Conservation (phyloP, 2,797 vertebrate genomes). For the Saxicola maurus region DNA sequence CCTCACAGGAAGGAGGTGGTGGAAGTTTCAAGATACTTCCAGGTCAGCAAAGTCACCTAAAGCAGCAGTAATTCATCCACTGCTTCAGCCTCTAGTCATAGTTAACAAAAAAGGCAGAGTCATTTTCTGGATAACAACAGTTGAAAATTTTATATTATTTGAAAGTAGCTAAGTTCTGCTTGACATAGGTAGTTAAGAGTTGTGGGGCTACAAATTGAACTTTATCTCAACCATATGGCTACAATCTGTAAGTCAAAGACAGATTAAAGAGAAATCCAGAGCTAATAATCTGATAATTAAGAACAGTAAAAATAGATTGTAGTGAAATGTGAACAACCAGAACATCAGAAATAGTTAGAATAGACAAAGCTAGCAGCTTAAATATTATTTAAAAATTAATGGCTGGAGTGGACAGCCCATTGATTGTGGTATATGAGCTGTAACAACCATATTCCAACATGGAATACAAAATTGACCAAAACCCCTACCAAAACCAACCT, state of each 20-base stretch:
- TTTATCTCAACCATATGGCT: not conserved
- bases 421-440: not conserved
- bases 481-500: accelerated
- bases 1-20: not conserved
- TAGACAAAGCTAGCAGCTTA: not conserved
- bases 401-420: not conserved
- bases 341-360: not conserved
- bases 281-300: not conserved
- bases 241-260: not conserved
- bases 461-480: not conserved
- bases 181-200: not conserved
- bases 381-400: not conserved
- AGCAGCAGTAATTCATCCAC: not conserved
- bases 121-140: not conserved
- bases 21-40: not conserved
- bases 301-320: not conserved
- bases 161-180: not conserved
- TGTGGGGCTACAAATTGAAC: not conserved
- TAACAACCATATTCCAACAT: not conserved
- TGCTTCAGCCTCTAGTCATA: not conserved
- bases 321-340: not conserved
- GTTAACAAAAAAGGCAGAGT: not conserved
- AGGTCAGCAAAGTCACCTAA: not conserved
- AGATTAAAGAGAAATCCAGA: not conserved
- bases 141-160: not conserved